These are phyloP conservation scores for Rynchops niger DNA, from an alignment of 2,113 vertebrate species.

Conservation along the genomic window DNA sequence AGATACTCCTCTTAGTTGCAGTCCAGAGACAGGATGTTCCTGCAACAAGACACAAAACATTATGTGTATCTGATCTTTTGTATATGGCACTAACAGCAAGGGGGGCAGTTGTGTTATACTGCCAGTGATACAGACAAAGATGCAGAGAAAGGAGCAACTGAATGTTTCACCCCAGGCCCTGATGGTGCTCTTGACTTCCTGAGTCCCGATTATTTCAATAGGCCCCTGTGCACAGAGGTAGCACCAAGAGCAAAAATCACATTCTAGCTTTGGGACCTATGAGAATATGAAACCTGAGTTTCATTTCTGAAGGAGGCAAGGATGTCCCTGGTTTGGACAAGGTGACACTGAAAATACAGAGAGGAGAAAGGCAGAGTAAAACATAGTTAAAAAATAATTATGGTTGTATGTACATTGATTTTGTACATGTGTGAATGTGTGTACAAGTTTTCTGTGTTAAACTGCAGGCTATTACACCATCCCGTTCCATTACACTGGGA, in stretches of 20 bases:
- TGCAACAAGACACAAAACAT: neutral
- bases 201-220: neutral
- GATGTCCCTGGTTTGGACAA: neutral
- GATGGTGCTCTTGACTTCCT: neutral
- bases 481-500: neutral
- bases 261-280: neutral
- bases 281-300: neutral
- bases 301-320: neutral
- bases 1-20: neutral
- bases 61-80: neutral
- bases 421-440: neutral
- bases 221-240: neutral
- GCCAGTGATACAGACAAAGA: neutral
- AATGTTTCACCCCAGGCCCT: neutral
- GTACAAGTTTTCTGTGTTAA: neutral
- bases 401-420: neutral
- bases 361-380: neutral
- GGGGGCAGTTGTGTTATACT: neutral
- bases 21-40: neutral
- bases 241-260: neutral
- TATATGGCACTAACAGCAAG: neutral
- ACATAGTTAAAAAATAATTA: neutral
- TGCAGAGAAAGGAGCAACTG: fast-evolving
- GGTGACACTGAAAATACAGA: neutral
- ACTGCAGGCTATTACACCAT: neutral